Evolutionary conservation across 2,888 invertebrate genomes (phyloP).

Genomic region (Coenonympha arcania): DNA sequence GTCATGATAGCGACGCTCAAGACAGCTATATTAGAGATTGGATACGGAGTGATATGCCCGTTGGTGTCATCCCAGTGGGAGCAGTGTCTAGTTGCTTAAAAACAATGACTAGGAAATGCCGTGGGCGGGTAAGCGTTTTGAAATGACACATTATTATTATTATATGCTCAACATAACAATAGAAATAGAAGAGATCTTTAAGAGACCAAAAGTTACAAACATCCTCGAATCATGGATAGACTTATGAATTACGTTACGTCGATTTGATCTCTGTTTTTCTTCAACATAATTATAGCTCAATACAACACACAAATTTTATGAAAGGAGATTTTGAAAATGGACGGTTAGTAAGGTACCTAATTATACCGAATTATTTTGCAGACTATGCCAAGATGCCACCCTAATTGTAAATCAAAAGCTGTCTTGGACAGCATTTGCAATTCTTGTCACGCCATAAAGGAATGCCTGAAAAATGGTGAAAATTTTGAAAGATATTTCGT

Average conservation of each 20-base stretch:
- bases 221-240: too few relatives aligned
- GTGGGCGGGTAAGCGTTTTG: conserved; percentile 40
- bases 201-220: too few relatives aligned
- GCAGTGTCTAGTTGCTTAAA: conserved; percentile 42
- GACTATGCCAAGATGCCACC: conserved; percentile 53
- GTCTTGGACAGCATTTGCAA: conserved; percentile 54
- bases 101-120: conserved; percentile 48
- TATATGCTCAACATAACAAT: too few relatives aligned
- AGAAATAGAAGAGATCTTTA: too few relatives aligned
- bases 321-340: too few relatives aligned
- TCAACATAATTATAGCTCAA: too few relatives aligned
- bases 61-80: conserved; percentile 45
- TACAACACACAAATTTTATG: too few relatives aligned
- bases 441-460: conserved; percentile 54
- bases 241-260: too few relatives aligned
- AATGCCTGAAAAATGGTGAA: conserved; percentile 47
- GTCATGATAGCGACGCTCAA: conserved; percentile 50
- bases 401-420: conserved; percentile 57
- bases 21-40: conserved; percentile 59
- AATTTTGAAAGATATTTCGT: conserved; percentile 53
- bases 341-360: too few relatives aligned
- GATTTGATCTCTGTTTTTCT: too few relatives aligned
- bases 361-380: too few relatives aligned
- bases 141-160: too few relatives aligned
- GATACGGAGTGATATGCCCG: conserved; percentile 59